These are phyloP conservation scores for Baryphthengus martii DNA, from an alignment of 2,113 vertebrate genomes.

Conservation along the genomic window DNA sequence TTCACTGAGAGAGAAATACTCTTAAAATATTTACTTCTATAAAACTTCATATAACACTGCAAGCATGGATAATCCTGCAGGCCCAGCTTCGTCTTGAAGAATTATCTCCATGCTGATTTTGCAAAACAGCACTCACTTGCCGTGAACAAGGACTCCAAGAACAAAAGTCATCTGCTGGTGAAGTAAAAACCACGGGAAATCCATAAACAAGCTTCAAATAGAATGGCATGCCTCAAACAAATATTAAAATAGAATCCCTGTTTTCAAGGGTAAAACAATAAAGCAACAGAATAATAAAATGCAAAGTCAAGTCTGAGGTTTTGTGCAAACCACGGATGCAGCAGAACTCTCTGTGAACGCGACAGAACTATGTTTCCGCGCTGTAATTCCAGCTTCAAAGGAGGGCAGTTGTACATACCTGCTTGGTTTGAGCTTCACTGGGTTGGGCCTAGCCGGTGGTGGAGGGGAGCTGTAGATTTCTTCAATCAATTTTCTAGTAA, in stretches of 20 bases:
- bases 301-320: background rate
- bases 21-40: background rate
- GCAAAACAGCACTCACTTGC: background rate
- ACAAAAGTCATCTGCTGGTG: background rate
- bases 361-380: background rate
- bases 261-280: background rate
- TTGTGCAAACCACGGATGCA: background rate
- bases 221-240: background rate
- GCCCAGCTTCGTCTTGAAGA: background rate
- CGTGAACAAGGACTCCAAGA: background rate
- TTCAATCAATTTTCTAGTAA: slow-evolving; percentile 86
- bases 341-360: background rate
- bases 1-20: background rate
- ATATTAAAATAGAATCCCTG: background rate
- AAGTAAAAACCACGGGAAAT: background rate
- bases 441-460: slow-evolving; percentile 75
- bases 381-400: background rate
- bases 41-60: background rate
- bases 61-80: background rate
- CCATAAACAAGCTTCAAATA: background rate
- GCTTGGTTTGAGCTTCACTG: slow-evolving; percentile 88
- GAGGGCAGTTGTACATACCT: slow-evolving; percentile 68
- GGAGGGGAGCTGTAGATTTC: slow-evolving; percentile 85
- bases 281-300: background rate
- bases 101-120: background rate